phyloP scores from a whole-genome alignment of 2,888 invertebrate species.

The Hemistola chrysoprasaria region DNA sequence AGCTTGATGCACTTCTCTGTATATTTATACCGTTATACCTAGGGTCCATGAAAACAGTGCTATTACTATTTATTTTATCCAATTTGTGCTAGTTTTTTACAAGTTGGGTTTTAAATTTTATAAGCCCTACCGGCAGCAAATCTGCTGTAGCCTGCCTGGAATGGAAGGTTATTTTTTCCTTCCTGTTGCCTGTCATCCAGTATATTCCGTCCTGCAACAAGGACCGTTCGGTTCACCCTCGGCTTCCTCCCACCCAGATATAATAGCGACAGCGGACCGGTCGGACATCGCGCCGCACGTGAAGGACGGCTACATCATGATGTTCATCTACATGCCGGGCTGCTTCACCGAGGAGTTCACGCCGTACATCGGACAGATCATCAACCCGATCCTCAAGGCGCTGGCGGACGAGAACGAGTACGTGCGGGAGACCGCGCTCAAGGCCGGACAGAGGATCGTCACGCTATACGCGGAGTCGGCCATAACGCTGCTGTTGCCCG shows the following conservation, averaged over 20 bases:
- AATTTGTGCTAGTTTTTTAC: too few species aligned
- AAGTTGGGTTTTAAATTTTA: too few species aligned
- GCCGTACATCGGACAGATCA: slow-evolving; percentile 97
- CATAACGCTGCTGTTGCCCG: slow-evolving; percentile 95
- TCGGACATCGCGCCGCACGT: slow-evolving; percentile 97
- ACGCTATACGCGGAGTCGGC: slow-evolving; percentile 98
- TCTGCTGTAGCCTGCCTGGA: too few species aligned
- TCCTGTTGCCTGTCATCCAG: not conserved
- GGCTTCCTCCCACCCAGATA: too few species aligned
- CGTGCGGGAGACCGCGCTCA: slow-evolving; percentile 97
- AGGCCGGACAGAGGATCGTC: slow-evolving; percentile 98
- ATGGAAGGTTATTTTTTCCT: not conserved
- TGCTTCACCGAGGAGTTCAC: slow-evolving; percentile 98
- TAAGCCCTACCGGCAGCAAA: too few species aligned
- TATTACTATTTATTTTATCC: too few species aligned
- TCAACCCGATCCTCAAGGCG: slow-evolving; percentile 98
- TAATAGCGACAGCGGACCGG: slow-evolving; percentile 96
- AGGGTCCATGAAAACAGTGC: too few species aligned
- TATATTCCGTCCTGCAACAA: slow-evolving; percentile 18
- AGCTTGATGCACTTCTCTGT: too few species aligned
- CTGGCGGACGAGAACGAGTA: slow-evolving; percentile 99
- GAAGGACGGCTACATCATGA: slow-evolving; percentile 99
- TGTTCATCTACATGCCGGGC: slow-evolving; percentile 99
- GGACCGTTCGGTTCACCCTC: too few species aligned
- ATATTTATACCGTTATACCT: too few species aligned